A percentile compares a stretch with the other conserved stretches of the same genome.
Conservation (phyloP, 2,797 vertebrate genomes). For the Lycodopsis pacificus region DNA sequence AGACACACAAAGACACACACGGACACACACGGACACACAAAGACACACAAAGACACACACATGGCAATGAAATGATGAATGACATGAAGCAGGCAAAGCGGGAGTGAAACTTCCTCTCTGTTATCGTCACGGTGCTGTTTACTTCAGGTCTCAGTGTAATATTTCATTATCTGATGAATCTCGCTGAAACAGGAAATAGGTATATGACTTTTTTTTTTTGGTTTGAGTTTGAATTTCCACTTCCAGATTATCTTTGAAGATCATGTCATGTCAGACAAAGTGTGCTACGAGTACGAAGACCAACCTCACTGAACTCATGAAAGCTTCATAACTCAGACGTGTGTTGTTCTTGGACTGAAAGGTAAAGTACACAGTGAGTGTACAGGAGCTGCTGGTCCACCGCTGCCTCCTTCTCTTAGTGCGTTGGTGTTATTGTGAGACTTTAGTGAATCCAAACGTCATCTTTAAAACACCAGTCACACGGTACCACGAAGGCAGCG, state of each 20-base stretch:
- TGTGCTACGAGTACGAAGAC: neutral
- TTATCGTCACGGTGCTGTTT: too few relatives aligned
- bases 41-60: neutral
- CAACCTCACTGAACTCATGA: too few relatives aligned
- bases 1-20: neutral
- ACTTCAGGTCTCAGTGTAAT: neutral
- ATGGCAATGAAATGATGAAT: neutral
- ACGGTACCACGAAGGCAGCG: too few relatives aligned
- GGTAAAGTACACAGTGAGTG: rapidly evolving
- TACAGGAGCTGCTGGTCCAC: too few relatives aligned
- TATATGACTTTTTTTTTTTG: neutral
- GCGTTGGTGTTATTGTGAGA: too few relatives aligned
- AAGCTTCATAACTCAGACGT: too few relatives aligned
- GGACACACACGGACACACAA: neutral
- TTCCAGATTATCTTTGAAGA: neutral
- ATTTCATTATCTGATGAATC: neutral
- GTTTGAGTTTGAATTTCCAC: neutral
- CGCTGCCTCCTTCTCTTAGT: too few relatives aligned
- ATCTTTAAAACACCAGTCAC: too few relatives aligned
- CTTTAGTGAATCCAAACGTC: too few relatives aligned
- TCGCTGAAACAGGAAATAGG: neutral
- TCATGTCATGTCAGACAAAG: neutral
- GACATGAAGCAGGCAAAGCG: neutral
- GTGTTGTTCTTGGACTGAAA: neutral
- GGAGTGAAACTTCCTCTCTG: neutral